Evolutionary conservation across 1,140 invertebrate species (phyloP), one percentile per base, ranked within the genome.

Genomic region (Centruroides vittatus): DNA sequence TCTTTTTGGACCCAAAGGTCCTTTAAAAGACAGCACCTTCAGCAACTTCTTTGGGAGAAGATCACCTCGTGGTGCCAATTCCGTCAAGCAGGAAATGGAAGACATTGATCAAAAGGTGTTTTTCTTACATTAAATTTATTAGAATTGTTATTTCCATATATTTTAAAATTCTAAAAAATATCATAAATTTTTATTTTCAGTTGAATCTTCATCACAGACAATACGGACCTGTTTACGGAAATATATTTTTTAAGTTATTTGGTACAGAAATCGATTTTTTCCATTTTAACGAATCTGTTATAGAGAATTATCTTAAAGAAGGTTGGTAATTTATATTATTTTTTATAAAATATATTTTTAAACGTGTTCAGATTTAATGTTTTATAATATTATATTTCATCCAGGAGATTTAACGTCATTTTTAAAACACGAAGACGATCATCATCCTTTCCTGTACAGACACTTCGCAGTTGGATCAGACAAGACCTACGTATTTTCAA

Each of bases 11-110:
- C 63, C 63, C 12, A 61, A 65, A 41, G 66, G 61, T 7, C 49
- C 55, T 13, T 51, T 59, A 23, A 55, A 50, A 2, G 48, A 57
- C 11, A 56, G 62, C 35, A 59, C 65, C 7, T n/a, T 64, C 23
- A 61, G 64, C 48, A 55, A 66, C 55, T 11, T 66, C 7, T 66
- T 66, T 35, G 58, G 61, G 13, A 59, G 60, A 41, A 35, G 58
- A 0, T 34, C 12, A 10, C 60, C 60, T 35, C 60, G 65, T 52
- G 59, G 61, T 10, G 41, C 53, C 3, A 52, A n/a, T 35, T 23
- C 47, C 34, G 60, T 62, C 0, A 57, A 64, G 23, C 61, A 64
- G 35, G 65, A 66, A 64, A 12, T 59, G 2, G 62, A 60, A 35
- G 60, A 64, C 35, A 66, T 64, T 46, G 54, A 64, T 48, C 53